Evolutionary conservation across 2,888 invertebrate species (phyloP).

Genomic region (Torymus tubicola): DNA sequence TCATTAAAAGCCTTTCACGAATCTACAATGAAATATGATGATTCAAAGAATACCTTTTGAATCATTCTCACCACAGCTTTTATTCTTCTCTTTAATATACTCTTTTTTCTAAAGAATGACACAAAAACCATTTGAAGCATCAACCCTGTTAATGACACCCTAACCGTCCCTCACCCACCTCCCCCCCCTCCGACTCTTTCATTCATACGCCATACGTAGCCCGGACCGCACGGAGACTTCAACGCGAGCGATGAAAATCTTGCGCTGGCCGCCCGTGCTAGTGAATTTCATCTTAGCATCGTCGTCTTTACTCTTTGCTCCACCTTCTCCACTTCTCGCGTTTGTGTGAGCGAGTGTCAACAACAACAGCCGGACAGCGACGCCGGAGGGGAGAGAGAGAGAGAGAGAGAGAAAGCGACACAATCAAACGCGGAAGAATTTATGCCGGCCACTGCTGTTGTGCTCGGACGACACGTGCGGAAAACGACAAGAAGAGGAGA

Average conservation of each 20-base stretch:
- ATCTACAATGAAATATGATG: too few relatives aligned
- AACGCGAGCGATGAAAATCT: conserved; percentile 41
- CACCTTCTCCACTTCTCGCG: background rate
- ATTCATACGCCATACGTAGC: too few relatives aligned
- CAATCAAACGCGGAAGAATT: conserved; percentile 46
- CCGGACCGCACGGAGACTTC: conserved; percentile 35
- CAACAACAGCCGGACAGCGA: conserved; percentile 17
- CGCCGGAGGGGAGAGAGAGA: background rate
- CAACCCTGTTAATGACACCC: too few relatives aligned
- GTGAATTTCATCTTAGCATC: conserved; percentile 16
- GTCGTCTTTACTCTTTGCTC: background rate
- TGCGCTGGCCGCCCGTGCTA: background rate
- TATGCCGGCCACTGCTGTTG: conserved; percentile 1
- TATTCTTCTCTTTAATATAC: too few relatives aligned
- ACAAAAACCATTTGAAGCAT: too few relatives aligned
- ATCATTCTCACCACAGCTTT: too few relatives aligned
- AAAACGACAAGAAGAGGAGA: conserved; percentile 19
- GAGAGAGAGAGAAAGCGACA: background rate
- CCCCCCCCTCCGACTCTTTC: too few relatives aligned
- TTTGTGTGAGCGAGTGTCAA: background rate
- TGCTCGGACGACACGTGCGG: background rate
- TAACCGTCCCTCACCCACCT: too few relatives aligned
- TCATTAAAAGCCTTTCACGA: too few relatives aligned
- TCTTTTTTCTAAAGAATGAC: too few relatives aligned
- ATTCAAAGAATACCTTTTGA: too few relatives aligned